Conservation (phyloP, 2,113 vertebrate genomes). For the Gobius niger region DNA sequence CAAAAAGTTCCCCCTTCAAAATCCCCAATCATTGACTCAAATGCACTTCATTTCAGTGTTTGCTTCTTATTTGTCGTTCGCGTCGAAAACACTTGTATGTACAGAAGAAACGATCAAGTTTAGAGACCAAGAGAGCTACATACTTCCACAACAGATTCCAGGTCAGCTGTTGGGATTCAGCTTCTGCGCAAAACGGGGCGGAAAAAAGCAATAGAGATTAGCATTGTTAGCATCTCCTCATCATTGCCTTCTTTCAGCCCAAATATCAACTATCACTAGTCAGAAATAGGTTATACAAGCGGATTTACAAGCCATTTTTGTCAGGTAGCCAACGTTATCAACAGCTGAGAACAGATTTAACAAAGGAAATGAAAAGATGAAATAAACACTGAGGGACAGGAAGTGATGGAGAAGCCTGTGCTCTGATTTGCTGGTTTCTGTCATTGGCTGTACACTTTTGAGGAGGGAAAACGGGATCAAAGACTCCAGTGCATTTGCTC, state of each 20-base stretch:
- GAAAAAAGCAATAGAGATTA: constrained; percentile 21
- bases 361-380: constrained; percentile 57
- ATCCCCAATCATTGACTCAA: constrained; percentile 41
- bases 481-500: not conserved
- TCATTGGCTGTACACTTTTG: constrained; percentile 52
- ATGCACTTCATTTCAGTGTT: constrained; percentile 19
- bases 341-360: constrained; percentile 46
- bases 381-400: constrained; percentile 20
- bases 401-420: constrained; percentile 13
- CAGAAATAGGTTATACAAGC: constrained; percentile 53
- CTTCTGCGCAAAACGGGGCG: constrained; percentile 60
- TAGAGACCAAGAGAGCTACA: constrained; percentile 73
- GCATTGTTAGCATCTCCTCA: constrained; percentile 32
- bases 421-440: constrained; percentile 57
- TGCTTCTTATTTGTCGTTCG: constrained; percentile 10
- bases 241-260: constrained; percentile 56
- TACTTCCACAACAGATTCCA: constrained; percentile 56
- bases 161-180: constrained; percentile 72
- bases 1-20: constrained; percentile 30
- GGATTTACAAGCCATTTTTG: constrained; percentile 70
- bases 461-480: constrained; percentile 16
- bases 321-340: constrained; percentile 70
- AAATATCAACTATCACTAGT: constrained; percentile 48
- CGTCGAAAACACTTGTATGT: constrained; percentile 12
- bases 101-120: constrained; percentile 59